Base-by-base conservation (phyloP, 2,113 vertebrate species). In the Holacanthus passer region DNA sequence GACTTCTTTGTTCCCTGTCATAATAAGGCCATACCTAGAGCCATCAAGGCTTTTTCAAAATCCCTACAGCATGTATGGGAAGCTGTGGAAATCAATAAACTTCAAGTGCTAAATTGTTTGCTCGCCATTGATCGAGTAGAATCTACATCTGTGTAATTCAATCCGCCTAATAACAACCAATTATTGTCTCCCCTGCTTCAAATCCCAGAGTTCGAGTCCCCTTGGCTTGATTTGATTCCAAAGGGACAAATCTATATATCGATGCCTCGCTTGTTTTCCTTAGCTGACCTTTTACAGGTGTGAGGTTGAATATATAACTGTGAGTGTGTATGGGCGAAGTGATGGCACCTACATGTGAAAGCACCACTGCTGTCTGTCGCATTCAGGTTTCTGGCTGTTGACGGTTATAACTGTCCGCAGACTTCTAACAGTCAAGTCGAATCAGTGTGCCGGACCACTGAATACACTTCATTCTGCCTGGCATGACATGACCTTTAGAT, bases 31-130 rank as follows among this genome's bases (percentile, higher is more conserved):
- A 55, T 75, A 88, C 75, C 79, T 77, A 17, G 39, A 82, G 76
- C 52, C 80, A 73, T 83, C 45, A 67, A 66, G 37, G 73, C 82
- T 77, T 79, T 83, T 77, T 81, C 5, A 76, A 59, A 88, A 58
- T 83, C 89, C 74, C 82, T 48, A 20, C 84, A 76, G 79, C 64
- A 20, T 85, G 72, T 71, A 86, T 29, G 27, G 73, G 79, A 88
- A 78, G 79, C 81, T 62, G 53, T 41, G 69, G n/a, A 69, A 86
- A 93, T 93, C 91, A 83, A 91, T 92, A 75, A 27, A 20, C 63
- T 72, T 82, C 72, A 81, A 83, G 86, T 70, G 84, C 78, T 89
- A 83, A 91, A 87, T 82, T 90, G 88, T 93, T 91, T 89, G 81
- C 85, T 53, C 3, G 62, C n/a, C 29, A 88, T 81, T 79, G 90